These are phyloP conservation scores for Acronicta psi DNA, from an alignment of 2,888 invertebrate species.

Conservation along the genomic window DNA sequence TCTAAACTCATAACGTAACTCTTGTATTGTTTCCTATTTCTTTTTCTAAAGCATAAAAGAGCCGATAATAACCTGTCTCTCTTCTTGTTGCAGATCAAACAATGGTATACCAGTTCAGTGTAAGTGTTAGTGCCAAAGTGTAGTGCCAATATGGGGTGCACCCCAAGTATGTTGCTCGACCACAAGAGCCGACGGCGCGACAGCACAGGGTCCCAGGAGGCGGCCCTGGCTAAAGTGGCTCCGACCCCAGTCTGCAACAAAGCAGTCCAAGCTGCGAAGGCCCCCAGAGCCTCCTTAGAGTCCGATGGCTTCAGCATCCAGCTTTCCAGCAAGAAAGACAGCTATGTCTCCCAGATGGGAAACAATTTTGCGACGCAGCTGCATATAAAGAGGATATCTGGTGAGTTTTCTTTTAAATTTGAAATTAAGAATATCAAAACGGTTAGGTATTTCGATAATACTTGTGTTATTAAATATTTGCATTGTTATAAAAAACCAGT, in stretches of 20 bases:
- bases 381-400: slow-evolving; percentile 87
- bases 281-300: slow-evolving; percentile 84
- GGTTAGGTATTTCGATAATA: too few species aligned
- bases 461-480: too few species aligned
- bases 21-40: too few species aligned
- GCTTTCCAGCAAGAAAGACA: slow-evolving; percentile 85
- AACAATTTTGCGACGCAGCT: slow-evolving; percentile 87
- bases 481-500: too few species aligned
- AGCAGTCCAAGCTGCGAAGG: slow-evolving; percentile 82
- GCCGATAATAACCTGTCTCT: slow-evolving; percentile 4
- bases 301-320: slow-evolving; percentile 87
- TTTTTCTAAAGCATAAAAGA: too few species aligned
- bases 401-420: slow-evolving; percentile 65
- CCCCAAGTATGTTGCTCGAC: slow-evolving; percentile 90
- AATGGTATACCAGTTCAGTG: slow-evolving; percentile 69
- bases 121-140: slow-evolving; percentile 82
- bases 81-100: slow-evolving; percentile 74
- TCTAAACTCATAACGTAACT: too few species aligned
- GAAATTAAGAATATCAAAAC: neutral
- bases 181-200: slow-evolving; percentile 89
- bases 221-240: slow-evolving; percentile 82
- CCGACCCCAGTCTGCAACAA: slow-evolving; percentile 84
- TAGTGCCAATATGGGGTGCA: slow-evolving; percentile 90
- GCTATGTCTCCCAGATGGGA: slow-evolving; percentile 88
- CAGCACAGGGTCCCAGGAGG: slow-evolving; percentile 86